Evolutionary conservation across 2,797 vertebrate species (phyloP), one percentile per base, ranked within the genome.

Genomic region (Glyptemys insculpta): DNA sequence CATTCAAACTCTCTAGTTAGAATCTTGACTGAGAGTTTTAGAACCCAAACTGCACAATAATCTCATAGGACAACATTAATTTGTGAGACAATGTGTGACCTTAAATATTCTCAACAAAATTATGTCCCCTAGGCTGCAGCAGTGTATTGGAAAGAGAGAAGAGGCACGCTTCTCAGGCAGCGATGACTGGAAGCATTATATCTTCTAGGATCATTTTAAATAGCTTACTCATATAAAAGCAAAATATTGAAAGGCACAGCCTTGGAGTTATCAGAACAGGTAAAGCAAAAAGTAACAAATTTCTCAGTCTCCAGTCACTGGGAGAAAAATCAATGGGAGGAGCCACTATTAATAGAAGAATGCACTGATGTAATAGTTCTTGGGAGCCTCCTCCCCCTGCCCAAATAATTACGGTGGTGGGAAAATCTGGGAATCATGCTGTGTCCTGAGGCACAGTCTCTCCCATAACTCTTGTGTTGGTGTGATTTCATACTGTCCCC

Each of bases 1-100:
- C 87, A 92, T 82, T 85, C 82, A 92, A 94, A 97, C 96, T 97
- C 96, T 87, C 95, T 97, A 90, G 90, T 94, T 88, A 68, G 50
- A 37, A 96, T 93, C 94, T 88, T 96, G 96, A 93, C 95, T 91
- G 96, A 72, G 95, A 96, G 95, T 86, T 94, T 94, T 94, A 96
- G 91, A 92, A 94, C 94, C 78, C 84, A 92, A 34, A 44, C 84
- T 88, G 94, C 94, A 91, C 92, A 97, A 94, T 89, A 94, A 93
- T 90, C 41, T 91, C 91, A 96, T 90, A 94, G 94, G 92, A 91
- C 90, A 91, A 93, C 16, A 74, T 88, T 89, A 54, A 59, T 94
- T 96, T 93, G 79, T 94, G 82, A 80, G 93, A 97, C 44, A 96
- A 92, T 44, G 25, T 47, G 19, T 14, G 41, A 29, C 4, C 9